Evolutionary conservation across 2,888 invertebrate species (phyloP), one percentile per base, ranked within the genome.

Genomic region (Erebia epiphron): DNA sequence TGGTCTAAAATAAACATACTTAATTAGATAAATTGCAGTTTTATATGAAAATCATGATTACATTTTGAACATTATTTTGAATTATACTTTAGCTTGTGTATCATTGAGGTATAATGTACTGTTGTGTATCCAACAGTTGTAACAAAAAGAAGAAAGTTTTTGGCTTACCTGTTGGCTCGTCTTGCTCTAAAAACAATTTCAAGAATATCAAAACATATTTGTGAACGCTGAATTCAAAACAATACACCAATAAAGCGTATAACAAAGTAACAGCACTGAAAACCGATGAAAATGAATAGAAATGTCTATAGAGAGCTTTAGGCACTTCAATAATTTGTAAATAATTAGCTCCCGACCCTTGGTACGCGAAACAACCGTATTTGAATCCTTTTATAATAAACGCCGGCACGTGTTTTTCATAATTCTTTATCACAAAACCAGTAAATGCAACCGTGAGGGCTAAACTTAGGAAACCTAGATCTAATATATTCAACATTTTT

Each of bases 271-370:
- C 69, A n/a, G 85, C 82, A 67, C 95, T 94, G 78, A 95, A 92
- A 41, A 95, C 76, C 1, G 95, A 90, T 0, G 97, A 95, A 80
- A 96, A 95, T 8, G 95, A 82, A 83, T 98, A 98, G 82, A 97
- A 98, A 87, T 98, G 98, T 78, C 91, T 94, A 80, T 97, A 98
- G 94, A 96, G 97, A 61, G 96, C 94, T 87, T 97, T 98, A 0
- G 97, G 97, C 60, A 97, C 93, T 85, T 97, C 96, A 18, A 95
- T 86, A 64, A 88, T 79, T 74, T 88, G 84, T n/a, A 93, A 77
- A 73, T 85, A 92, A 78, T 87, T 86, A 0, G 90, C 92, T 14
- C 88, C 90, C 18, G 89, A 83, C 1, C 94, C 94, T 79, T 94
- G 94, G 75, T 95, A 94, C 0, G 95, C 94, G 79, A 95, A 96